Evolutionary conservation across 2,113 vertebrate species (phyloP), one percentile per base, ranked within the genome.

Genomic region (Nyctibius bracteatus): DNA sequence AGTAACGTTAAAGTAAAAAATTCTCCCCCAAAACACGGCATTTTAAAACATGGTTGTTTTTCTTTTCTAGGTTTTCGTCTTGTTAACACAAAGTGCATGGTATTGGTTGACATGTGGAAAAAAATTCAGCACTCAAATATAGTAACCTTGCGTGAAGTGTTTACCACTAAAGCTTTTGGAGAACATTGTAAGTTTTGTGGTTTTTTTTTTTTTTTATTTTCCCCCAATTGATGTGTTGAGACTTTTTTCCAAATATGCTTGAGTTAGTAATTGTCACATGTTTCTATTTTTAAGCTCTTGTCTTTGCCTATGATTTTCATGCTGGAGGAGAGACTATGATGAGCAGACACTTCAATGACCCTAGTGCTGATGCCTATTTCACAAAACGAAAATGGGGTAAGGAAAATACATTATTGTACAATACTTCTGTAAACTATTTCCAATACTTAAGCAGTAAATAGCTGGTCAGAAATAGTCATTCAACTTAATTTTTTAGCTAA

Each of bases 61-160:
- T 95, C 35, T 97, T 94, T 94, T 80, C 83, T 49, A 99, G 99
- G 99, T 96, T 99, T 99, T 97, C 99, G 99, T 97, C 98, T 99
- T 94, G 99, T 99, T 93, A 99, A 99, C 97, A 99, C 99, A 65
- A 99, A 99, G 96, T 99, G 99, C 92, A 99, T 99, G 99, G 99
- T 99, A 96, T 98, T 99, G 98, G 99, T 99, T 37, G 99, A 99
- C 97, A 99, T 99, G 99, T 99, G 99, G 99, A 99, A 99, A 98
- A 99, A 99, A 98, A 99, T 99, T 94, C 99, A 99, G 97, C 99
- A 99, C 94, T 99, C 99, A 78, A 99, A 99, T 96, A 98, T 99
- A 59, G 99, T 99, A 80, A 99, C 99, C 27, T 97, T 99, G 94
- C 98, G 99, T 95, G 99, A 99, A 98, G 99, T 99, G 94, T 99